Evolutionary conservation across 2,797 vertebrate species (phyloP).

Genomic region (Xiphophorus birchmanni): DNA sequence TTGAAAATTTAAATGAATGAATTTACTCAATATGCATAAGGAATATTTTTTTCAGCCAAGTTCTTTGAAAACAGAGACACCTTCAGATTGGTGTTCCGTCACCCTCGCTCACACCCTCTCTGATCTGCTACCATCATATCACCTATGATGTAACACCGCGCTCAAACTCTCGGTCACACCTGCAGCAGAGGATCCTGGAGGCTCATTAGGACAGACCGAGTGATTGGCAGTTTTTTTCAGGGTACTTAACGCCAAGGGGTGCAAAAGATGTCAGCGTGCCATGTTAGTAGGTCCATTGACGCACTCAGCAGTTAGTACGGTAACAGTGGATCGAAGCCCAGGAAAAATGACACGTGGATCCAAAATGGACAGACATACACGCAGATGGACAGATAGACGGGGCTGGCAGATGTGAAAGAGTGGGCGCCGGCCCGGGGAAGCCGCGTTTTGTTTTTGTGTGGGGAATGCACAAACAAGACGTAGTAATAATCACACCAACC

Average conservation of each 20-base stretch:
- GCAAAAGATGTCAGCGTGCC: conserved; percentile 3
- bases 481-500: conserved; percentile 37
- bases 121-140: conserved; percentile 3
- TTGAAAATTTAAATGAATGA: background rate
- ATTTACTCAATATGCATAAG: background rate
- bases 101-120: background rate
- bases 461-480: conserved; percentile 50
- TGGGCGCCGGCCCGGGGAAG: conserved; percentile 50
- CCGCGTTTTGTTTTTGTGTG: conserved; percentile 48
- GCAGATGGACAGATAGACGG: conserved; percentile 32
- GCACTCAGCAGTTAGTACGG: conserved; percentile 15
- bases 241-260: conserved; percentile 3
- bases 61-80: conserved; percentile 45
- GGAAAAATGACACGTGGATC: background rate
- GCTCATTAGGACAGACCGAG: background rate
- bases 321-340: conserved; percentile 7
- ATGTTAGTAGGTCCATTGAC: conserved; percentile 30
- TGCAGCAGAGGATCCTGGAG: background rate
- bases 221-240: conserved; percentile 17
- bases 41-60: background rate
- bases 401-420: conserved; percentile 46
- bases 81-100: conserved; percentile 17
- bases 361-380: conserved; percentile 10
- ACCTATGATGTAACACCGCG: conserved; percentile 15
- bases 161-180: conserved; percentile 4